Evolutionary conservation across 1,140 invertebrate species (phyloP).

Genomic region (Anastrepha ludens): DNA sequence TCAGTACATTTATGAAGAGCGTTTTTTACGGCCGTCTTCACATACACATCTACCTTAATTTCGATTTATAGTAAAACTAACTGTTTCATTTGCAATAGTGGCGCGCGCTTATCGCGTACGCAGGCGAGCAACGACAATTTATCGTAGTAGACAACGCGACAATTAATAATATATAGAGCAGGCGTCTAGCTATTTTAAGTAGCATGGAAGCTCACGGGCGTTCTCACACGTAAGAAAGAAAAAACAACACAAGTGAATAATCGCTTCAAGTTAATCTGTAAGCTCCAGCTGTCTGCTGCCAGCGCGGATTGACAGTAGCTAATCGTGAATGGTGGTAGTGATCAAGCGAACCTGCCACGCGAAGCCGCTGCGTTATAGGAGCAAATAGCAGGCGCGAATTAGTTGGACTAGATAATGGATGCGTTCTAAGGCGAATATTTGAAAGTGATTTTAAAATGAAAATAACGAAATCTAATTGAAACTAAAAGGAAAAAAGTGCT

Average conservation of each 20-base stretch:
- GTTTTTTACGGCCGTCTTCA: neutral
- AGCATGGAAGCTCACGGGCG: neutral
- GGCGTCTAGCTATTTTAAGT: neutral
- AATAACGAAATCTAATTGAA: neutral
- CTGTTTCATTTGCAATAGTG: constrained; percentile 11
- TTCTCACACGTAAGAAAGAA: neutral
- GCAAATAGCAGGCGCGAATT: constrained; percentile 8
- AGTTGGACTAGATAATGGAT: neutral
- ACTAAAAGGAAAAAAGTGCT: neutral
- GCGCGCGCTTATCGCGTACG: constrained; percentile 9
- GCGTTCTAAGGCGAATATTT: neutral
- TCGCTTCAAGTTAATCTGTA: constrained; percentile 30
- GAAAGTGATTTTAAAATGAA: neutral
- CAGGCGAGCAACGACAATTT: neutral
- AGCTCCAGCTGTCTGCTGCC: neutral
- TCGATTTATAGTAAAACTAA: neutral
- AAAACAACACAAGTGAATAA: constrained; percentile 28
- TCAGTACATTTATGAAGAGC: constrained; percentile 32
- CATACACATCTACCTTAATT: constrained; percentile 10
- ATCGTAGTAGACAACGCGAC: constrained; percentile 4
- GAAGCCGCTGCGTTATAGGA: neutral
- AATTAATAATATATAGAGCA: constrained; percentile 25
- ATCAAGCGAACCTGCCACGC: constrained; percentile 39
- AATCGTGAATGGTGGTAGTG: constrained; percentile 8
- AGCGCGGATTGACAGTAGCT: neutral